Evolutionary conservation across 1,140 invertebrate genomes (phyloP), one percentile per base, ranked within the genome.

Genomic region (Halyomorpha halys): DNA sequence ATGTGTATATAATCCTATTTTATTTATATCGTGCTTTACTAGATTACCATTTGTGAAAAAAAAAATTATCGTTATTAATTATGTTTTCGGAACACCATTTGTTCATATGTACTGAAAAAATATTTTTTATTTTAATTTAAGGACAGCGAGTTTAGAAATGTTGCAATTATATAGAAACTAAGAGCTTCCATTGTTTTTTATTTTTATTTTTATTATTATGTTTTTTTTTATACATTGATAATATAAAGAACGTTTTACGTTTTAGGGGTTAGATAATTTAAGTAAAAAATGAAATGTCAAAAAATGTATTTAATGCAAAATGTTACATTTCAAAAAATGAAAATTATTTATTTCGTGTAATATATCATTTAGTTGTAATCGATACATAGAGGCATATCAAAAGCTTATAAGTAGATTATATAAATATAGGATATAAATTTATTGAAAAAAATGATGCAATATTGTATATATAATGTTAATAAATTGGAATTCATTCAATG

Each of bases 21-120:
- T 60, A 60, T 60, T 60, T 60, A 49, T 49, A 49, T 49, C 47
- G 39, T 60, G 59, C 59, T 60, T 60, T 60, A 60, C 59, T 60
- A 60, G 59, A 34, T 60, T 60, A 60, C 59, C 59, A 60, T 60
- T 49, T 49, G 5, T 49, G 21, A 19, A 13, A 49, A 49, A 49
- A 49, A 19, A 21, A 49, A n/a, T 11, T 18, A 19, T 49, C 47
- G 47, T 49, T 49, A 11, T 49, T 15, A 47, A 4, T 19, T 49
- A 18, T 49, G n/a, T 49, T 49, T 21, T 39, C 34, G 34, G 34
- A 39, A 21, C n/a, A 49, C 21, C 21, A 19, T 49, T 8, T 49
- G 47, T 49, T 49, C 47, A 49, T 49, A 49, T 21, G 47, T 49
- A 19, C n/a, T 21, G 47, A 49, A 49, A n/a, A n/a, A n/a, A 3